Conservation (phyloP, 2,113 vertebrate genomes). For the Poecile atricapillus region DNA sequence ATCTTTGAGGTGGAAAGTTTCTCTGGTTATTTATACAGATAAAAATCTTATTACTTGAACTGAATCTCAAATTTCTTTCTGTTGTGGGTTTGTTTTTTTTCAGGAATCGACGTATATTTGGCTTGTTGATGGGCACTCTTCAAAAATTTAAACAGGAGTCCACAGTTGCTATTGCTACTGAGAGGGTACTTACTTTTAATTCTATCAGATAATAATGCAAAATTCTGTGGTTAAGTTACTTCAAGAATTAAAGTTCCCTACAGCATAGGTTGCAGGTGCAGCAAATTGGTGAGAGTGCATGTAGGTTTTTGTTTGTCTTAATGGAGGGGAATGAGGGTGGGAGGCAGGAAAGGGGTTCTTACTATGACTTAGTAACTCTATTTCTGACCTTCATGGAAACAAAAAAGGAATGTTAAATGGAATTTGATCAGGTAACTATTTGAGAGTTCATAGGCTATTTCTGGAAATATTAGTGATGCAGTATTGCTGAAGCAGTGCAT, state of each 20-base stretch:
- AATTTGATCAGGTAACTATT: background rate
- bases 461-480: background rate
- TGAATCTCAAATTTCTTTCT: background rate
- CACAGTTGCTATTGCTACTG: conserved; percentile 90
- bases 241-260: background rate
- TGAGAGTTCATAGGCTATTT: background rate
- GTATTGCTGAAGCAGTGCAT: background rate
- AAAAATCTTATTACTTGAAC: background rate
- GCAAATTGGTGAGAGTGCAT: background rate
- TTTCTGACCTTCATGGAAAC: background rate
- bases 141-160: conserved; percentile 99
- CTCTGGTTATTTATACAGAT: background rate
- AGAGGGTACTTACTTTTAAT: conserved; percentile 79
- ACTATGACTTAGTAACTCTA: background rate
- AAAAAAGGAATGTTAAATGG: background rate
- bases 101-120: conserved; percentile 99
- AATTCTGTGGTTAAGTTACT: background rate
- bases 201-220: background rate
- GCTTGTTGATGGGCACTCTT: conserved; percentile 98
- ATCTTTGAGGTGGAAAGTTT: background rate
- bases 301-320: background rate
- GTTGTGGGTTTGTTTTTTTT: background rate
- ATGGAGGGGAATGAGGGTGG: background rate
- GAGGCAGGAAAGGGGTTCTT: background rate
- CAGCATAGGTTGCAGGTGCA: background rate